Evolutionary conservation across 2,113 vertebrate genomes (phyloP).

Genomic region (Eurypyga helias): DNA sequence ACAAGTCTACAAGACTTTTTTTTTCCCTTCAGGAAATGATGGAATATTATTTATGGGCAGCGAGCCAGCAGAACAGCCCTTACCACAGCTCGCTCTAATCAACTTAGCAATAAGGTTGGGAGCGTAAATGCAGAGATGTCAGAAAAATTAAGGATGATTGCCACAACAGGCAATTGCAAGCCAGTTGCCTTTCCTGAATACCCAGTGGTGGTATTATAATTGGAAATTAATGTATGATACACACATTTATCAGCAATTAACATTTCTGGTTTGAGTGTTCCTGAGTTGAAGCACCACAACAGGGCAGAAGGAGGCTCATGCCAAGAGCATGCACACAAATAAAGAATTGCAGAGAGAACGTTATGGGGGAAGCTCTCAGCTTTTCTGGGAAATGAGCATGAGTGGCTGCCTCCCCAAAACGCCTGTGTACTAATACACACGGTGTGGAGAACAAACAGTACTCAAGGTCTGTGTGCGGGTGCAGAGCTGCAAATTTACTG

Average conservation of each 20-base stretch:
- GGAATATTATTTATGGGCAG: slow-evolving; percentile 20
- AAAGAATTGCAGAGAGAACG: not conserved
- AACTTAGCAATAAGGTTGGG: not conserved
- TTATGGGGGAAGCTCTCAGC: not conserved
- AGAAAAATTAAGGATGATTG: not conserved
- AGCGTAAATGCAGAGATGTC: not conserved
- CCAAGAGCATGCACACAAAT: not conserved
- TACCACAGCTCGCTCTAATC: not conserved
- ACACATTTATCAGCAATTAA: not conserved
- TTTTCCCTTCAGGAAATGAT: not conserved
- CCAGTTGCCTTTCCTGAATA: not conserved
- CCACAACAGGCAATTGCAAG: not conserved
- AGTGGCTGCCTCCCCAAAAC: not conserved
- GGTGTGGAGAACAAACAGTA: not conserved
- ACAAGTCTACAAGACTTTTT: not conserved
- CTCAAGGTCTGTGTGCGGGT: not conserved
- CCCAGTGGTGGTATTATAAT: not conserved
- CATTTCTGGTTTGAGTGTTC: not conserved
- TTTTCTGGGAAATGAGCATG: not conserved
- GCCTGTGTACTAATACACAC: not conserved
- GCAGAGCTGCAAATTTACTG: not conserved
- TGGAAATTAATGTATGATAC: not conserved
- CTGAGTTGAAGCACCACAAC: not conserved
- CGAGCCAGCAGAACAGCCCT: not conserved
- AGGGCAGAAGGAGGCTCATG: not conserved